Evolutionary conservation across 2,888 invertebrate genomes (phyloP).

Genomic region (Pachliopta kotzebuea): DNA sequence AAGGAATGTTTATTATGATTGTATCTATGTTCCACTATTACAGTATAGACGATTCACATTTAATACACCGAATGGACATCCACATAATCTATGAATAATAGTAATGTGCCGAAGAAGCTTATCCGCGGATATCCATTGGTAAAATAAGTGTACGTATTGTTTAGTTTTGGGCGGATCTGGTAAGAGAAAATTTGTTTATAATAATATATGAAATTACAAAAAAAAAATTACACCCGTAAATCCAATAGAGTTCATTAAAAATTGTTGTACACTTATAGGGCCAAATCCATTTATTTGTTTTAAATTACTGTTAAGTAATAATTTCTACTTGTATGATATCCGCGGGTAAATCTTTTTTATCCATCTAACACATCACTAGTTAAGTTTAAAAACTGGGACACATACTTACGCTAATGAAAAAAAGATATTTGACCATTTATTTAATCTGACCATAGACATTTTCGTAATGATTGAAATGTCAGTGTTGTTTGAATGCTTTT

Average conservation of each 20-base stretch:
- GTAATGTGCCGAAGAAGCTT: background rate
- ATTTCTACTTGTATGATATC: background rate
- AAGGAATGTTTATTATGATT: slow-evolving; percentile 17
- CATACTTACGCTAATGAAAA: slow-evolving; percentile 7
- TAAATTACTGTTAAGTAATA: too few species aligned
- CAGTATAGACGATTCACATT: slow-evolving; percentile 14
- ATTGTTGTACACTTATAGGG: too few species aligned
- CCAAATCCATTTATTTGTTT: too few species aligned
- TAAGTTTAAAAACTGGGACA: slow-evolving; percentile 18
- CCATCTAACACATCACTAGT: background rate
- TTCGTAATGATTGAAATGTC: too few species aligned
- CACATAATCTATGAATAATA: background rate
- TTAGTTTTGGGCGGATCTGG: too few species aligned
- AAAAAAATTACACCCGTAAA: too few species aligned
- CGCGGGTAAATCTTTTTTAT: background rate
- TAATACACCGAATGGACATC: background rate
- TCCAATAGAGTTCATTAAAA: too few species aligned
- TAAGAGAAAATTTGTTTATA: too few species aligned
- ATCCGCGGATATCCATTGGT: background rate
- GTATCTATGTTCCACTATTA: slow-evolving; percentile 3
- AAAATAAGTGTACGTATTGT: too few species aligned
- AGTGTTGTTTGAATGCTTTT: background rate
- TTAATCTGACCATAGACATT: background rate
- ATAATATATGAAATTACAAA: too few species aligned
- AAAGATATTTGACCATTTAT: slow-evolving; percentile 10